Percentiles rank a stretch among this genome's conserved stretches.
Conservation (phyloP, 1,140 invertebrate species). For the Helicoverpa armigera region DNA sequence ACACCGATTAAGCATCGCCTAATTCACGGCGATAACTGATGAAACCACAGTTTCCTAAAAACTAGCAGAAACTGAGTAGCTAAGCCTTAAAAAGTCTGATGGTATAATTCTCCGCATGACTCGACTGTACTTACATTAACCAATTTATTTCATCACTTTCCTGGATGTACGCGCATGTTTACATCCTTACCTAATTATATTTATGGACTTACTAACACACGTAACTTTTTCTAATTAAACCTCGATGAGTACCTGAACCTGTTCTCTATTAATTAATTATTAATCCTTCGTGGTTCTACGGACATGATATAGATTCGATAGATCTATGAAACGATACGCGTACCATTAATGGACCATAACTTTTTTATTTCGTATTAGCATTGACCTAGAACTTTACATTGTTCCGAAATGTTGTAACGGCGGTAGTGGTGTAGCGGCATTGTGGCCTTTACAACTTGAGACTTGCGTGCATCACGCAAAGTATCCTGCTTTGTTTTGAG, state of each 20-base stretch:
- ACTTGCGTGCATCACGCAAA: conserved; percentile 48
- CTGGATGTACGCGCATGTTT: background rate
- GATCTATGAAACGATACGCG: background rate
- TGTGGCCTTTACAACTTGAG: conserved; percentile 34
- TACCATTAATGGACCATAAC: background rate
- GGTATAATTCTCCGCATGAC: background rate
- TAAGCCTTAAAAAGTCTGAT: background rate
- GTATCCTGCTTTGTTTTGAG: conserved; percentile 12
- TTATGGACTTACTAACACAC: background rate
- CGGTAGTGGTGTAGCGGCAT: conserved; percentile 26
- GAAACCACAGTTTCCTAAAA: background rate
- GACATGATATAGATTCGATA: too few relatives aligned
- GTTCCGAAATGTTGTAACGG: conserved; percentile 33
- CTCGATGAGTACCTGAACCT: background rate
- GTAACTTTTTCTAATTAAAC: conserved; percentile 20
- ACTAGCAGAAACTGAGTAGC: background rate
- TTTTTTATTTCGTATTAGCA: conserved; percentile 14
- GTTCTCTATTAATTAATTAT: background rate
- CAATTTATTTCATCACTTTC: conserved; percentile 15
- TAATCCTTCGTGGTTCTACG: too few relatives aligned
- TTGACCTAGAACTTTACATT: conserved; percentile 46
- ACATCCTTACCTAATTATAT: conserved; percentile 19
- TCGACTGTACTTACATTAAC: background rate
- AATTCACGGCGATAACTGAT: background rate
- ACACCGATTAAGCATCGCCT: too few relatives aligned